Evolutionary conservation across 2,888 invertebrate species (phyloP), one percentile per base, ranked within the genome.

Genomic region (Sinotaia quadrata): DNA sequence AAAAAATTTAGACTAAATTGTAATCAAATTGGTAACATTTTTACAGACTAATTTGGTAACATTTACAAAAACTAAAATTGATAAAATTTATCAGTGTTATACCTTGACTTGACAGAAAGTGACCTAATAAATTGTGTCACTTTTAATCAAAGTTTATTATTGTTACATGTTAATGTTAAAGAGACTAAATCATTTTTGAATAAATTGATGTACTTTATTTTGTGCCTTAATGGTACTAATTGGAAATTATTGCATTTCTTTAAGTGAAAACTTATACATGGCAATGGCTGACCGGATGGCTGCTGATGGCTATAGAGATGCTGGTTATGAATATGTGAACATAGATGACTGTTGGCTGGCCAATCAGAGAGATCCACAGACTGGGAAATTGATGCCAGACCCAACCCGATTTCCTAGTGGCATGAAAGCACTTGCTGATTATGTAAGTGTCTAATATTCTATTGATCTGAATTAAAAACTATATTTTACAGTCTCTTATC

Each of bases 381-480:
- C 82, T 8, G 95, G 96, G 18, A 91, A 92, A 71, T 91, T 97
- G 31, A 93, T 94, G 59, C 92, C 97, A 0, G 97, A 97, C 87
- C 91, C 94, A 34, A 91, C 92, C 77, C 90, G 97, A 78, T 98
- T 98, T 89, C 97, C 97, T 0, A 93, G 93, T 84, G 97, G 97
- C 76, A 96, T 98, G 90, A 94, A 93, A 89, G 92, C 93, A 74
- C 90, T 98, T 59, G 91, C 96, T 52, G 94, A 96, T 89, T 97
- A 97, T 90, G 97, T 97, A 89, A 93, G 94, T 91, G 29, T 58
- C 56, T 49, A 49, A 4, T 29, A 36, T 51, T 24, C n/a, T 12
- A 37, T n/a, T n/a, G n/a, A n/a, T n/a, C n/a, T n/a, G n/a, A n/a
- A n/a, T n/a, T n/a, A n/a, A n/a, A n/a, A n/a, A n/a, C n/a, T n/a